These are phyloP conservation scores for Hypocryptadius cinnamomeus DNA, from an alignment of 2,113 vertebrate genomes.

Conservation along the genomic window DNA sequence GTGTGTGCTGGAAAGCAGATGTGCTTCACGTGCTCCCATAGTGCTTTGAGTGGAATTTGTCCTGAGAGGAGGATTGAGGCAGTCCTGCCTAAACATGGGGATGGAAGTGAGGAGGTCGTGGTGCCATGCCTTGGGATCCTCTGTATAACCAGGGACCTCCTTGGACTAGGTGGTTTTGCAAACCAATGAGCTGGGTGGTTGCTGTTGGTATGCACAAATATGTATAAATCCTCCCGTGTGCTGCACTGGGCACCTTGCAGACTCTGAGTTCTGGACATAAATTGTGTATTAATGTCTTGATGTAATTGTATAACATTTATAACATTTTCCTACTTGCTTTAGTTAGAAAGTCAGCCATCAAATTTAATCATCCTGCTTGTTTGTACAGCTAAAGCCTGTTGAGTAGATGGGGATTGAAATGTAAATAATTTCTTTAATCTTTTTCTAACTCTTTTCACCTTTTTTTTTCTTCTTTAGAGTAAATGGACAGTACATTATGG, in stretches of 20 bases:
- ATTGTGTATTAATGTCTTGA: background rate
- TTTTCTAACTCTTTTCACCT: background rate
- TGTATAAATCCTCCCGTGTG: background rate
- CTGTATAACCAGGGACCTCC: background rate
- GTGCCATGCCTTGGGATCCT: rapidly evolving
- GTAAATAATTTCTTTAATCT: background rate
- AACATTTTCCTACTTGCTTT: background rate
- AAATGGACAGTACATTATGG: slow-evolving; percentile 98
- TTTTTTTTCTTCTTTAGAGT: slow-evolving; percentile 72
- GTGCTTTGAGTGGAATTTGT: background rate
- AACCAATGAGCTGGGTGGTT: background rate
- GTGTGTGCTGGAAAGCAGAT: background rate
- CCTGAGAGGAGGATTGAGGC: background rate
- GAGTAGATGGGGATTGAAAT: background rate
- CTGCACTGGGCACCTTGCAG: background rate
- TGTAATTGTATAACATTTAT: background rate
- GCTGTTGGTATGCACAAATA: background rate
- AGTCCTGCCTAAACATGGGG: rapidly evolving
- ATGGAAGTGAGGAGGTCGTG: rapidly evolving
- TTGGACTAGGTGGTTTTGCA: background rate
- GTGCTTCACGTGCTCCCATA: rapidly evolving
- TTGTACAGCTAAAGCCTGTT: background rate
- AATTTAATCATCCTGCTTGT: background rate
- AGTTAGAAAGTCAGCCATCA: background rate
- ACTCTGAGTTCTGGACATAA: background rate